These are phyloP conservation scores for Clarias gariepinus DNA, from an alignment of 2,113 vertebrate species.

Conservation along the genomic window DNA sequence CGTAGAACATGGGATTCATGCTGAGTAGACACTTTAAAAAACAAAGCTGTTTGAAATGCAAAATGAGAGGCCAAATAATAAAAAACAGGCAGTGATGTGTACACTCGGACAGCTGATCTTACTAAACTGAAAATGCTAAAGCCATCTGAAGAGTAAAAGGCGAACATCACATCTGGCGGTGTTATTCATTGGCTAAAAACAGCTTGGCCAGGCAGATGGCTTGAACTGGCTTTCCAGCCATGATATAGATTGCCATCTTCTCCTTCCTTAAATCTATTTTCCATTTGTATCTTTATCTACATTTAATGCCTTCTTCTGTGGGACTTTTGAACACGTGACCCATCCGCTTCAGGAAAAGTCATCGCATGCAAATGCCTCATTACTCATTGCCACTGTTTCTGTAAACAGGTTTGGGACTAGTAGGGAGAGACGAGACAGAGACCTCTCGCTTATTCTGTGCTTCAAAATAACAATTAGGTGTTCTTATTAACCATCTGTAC, in stretches of 20 bases:
- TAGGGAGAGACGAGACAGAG: background rate
- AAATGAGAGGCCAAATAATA: no score
- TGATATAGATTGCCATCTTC: background rate
- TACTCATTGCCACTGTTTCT: background rate
- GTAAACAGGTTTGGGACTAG: background rate
- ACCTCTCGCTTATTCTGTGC: background rate
- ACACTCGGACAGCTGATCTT: slow-evolving; percentile 32
- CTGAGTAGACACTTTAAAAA: background rate
- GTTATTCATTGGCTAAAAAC: slow-evolving; percentile 43
- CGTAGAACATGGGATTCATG: background rate
- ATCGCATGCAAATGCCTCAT: background rate
- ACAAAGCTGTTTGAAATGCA: slow-evolving; percentile 11
- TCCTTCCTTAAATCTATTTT: slow-evolving; percentile 5
- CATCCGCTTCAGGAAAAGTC: background rate
- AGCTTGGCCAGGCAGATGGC: slow-evolving; percentile 53
- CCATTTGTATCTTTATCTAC: slow-evolving; percentile 9
- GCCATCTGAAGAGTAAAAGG: slow-evolving; percentile 15
- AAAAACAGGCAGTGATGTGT: background rate
- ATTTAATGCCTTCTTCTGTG: background rate
- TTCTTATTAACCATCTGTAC: background rate
- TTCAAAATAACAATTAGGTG: background rate
- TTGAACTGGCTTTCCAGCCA: slow-evolving; percentile 29
- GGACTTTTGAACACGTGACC: background rate
- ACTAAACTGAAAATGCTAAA: slow-evolving; percentile 44
- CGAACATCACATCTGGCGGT: slow-evolving; percentile 20